Percentiles rank a stretch among this genome's conserved stretches.
phyloP scores from a whole-genome alignment of 2,888 invertebrate species.

The Noctua fimbriata region DNA sequence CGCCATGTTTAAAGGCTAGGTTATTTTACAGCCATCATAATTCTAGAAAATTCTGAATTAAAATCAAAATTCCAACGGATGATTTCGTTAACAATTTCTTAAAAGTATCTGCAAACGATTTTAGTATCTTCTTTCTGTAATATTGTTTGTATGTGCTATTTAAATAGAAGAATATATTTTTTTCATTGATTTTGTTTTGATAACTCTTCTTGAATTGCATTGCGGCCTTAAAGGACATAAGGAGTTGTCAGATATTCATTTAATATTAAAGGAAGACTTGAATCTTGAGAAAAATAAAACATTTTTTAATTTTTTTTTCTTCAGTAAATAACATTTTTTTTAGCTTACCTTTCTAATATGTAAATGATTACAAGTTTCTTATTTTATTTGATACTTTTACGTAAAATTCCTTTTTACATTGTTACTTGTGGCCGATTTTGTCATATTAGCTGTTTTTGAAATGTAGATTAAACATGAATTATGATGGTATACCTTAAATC shows the following conservation, averaged over 20 bases:
- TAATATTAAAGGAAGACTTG: slow-evolving; percentile 15
- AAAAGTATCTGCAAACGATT: slow-evolving; percentile 24
- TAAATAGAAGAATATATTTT: background rate
- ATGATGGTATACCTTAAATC: background rate
- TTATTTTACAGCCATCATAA: background rate
- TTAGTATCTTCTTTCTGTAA: slow-evolving; percentile 5
- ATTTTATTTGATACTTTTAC: slow-evolving; percentile 21
- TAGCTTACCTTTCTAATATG: background rate
- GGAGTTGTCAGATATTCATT: background rate
- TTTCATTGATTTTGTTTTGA: background rate
- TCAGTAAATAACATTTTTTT: background rate
- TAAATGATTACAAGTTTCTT: background rate
- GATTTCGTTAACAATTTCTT: slow-evolving; percentile 24
- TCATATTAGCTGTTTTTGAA: background rate
- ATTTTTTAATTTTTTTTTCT: background rate
- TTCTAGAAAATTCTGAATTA: slow-evolving; percentile 8
- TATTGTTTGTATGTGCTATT: slow-evolving; percentile 4
- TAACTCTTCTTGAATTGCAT: slow-evolving; percentile 35
- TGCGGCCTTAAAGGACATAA: background rate
- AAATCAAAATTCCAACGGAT: slow-evolving; percentile 27
- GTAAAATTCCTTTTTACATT: slow-evolving; percentile 14
- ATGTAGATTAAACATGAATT: background rate
- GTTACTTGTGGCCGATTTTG: background rate
- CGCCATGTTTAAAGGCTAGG: background rate
- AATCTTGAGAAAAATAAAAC: background rate